These are phyloP conservation scores for Carapus acus DNA, from an alignment of 2,797 vertebrate species.

Conservation along the genomic window DNA sequence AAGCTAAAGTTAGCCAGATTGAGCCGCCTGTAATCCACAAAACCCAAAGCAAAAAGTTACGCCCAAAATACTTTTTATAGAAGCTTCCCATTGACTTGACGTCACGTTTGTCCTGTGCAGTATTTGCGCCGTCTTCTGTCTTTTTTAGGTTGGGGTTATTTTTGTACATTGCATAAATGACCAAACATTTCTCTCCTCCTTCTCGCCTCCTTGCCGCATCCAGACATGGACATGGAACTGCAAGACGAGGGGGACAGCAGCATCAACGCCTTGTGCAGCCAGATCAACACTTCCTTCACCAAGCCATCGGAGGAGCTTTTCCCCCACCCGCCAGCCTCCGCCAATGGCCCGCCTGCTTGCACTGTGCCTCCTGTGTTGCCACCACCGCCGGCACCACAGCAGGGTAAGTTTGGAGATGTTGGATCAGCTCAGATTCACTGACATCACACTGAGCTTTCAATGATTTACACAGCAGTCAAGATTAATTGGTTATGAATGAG, in stretches of 20 bases:
- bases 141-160: conserved; percentile 19
- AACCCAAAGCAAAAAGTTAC: too few relatives aligned
- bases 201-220: conserved; percentile 37
- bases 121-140: too few relatives aligned
- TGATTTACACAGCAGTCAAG: too few relatives aligned
- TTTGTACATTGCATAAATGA: conserved; percentile 24
- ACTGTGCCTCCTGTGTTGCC: conserved; percentile 60
- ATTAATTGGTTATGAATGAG: too few relatives aligned
- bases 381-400: conserved; percentile 66
- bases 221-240: conserved; percentile 72
- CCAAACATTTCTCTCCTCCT: conserved; percentile 2
- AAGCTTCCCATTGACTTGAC: conserved; percentile 2
- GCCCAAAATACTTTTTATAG: too few relatives aligned
- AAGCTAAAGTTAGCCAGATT: too few relatives aligned
- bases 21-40: too few relatives aligned
- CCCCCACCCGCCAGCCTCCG: conserved; percentile 50
- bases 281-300: conserved; percentile 82
- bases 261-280: conserved; percentile 81
- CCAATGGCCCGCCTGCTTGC: conserved; percentile 59
- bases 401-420: conserved; percentile 58
- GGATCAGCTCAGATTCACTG: neutral
- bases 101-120: conserved; percentile 9
- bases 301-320: conserved; percentile 75
- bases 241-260: conserved; percentile 77
- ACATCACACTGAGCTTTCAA: too few relatives aligned